Evolutionary conservation across 2,113 vertebrate species (phyloP), one percentile per base, ranked within the genome.

Genomic region (Aspidoscelis tigris): DNA sequence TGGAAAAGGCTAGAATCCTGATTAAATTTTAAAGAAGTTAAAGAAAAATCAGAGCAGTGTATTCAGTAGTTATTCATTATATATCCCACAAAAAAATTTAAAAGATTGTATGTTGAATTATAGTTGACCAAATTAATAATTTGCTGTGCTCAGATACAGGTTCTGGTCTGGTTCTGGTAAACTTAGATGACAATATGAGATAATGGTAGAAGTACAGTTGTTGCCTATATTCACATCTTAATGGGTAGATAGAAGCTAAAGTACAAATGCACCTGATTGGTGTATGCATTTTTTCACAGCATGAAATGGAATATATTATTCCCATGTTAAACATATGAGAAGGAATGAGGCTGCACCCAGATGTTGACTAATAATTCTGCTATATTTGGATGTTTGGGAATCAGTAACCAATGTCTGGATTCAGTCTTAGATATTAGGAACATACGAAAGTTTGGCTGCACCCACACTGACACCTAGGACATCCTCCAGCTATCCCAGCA

Each of bases 21-120:
- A 39, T 74, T 91, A 90, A 92, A 91, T 91, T 91, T 89, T 88
- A 83, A 93, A 80, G 82, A 88, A 75, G 77, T 55, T 76, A 81
- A 84, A 92, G 83, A 83, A 14, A 88, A 77, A 80, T 65, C 78
- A 55, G 76, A 88, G 65, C 64, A 75, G 14, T 84, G 0, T 82
- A 73, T 88, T 86, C 73, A 86, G 74, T 78, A 81, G 78, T 80
- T 22, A 69, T 44, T 39, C 20, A 9, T 41, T 61, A 44, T 26
- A 33, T 26, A 70, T 44, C 21, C 61, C 0, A 5, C 0, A 1
- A 71, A 76, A 74, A 87, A 88, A 14, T 77, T 44, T 53, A 33
- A 39, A 71, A 43, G 68, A 78, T 73, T 66, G n/a, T 74, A 78
- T 82, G 78, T 75, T 91, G 73, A 33, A 0, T 43, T 44, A 70